A percentile compares a stretch with the other conserved stretches of the same genome.
Evolutionary conservation across 2,888 invertebrate genomes (phyloP).

Genomic region (Diaphora mendica): DNA sequence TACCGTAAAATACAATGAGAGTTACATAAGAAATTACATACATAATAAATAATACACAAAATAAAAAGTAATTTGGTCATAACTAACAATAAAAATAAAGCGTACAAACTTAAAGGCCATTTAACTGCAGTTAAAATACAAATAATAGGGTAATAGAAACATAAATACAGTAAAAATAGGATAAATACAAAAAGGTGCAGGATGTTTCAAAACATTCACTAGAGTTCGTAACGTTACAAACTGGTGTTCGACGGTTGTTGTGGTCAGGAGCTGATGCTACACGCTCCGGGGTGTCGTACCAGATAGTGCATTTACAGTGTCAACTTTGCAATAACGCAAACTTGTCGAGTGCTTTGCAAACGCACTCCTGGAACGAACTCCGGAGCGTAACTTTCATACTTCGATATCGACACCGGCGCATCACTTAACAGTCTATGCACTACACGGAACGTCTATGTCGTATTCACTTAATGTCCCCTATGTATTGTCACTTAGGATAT

Average conservation of each 20-base stretch:
- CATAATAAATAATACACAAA: slow-evolving; percentile 41
- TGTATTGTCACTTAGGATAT: slow-evolving; percentile 41
- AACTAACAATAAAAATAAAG: slow-evolving; percentile 40
- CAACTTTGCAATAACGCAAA: slow-evolving; percentile 84
- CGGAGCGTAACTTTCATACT: slow-evolving; percentile 85
- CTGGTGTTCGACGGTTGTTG: slow-evolving; percentile 60
- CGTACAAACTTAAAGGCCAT: slow-evolving; percentile 41
- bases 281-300: slow-evolving; percentile 97
- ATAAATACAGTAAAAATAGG: slow-evolving; percentile 40
- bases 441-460: slow-evolving; percentile 76
- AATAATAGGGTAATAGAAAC: slow-evolving; percentile 40
- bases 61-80: slow-evolving; percentile 37
- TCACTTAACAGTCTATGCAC: slow-evolving; percentile 78
- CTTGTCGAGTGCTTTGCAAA: slow-evolving; percentile 92
- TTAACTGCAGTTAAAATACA: slow-evolving; percentile 37
- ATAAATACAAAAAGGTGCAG: slow-evolving; percentile 38
- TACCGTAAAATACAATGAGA: slow-evolving; percentile 36
- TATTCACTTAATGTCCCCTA: slow-evolving; percentile 65
- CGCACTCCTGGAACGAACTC: slow-evolving; percentile 99
- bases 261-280: slow-evolving; percentile 76
- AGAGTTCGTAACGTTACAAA: slow-evolving; percentile 71
- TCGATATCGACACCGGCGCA: slow-evolving; percentile 73
- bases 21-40: slow-evolving; percentile 35
- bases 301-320: slow-evolving; percentile 99
- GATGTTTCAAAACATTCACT: slow-evolving; percentile 57